Conservation (phyloP, 2,113 vertebrate genomes). For the Ibidorhyncha struthersii region DNA sequence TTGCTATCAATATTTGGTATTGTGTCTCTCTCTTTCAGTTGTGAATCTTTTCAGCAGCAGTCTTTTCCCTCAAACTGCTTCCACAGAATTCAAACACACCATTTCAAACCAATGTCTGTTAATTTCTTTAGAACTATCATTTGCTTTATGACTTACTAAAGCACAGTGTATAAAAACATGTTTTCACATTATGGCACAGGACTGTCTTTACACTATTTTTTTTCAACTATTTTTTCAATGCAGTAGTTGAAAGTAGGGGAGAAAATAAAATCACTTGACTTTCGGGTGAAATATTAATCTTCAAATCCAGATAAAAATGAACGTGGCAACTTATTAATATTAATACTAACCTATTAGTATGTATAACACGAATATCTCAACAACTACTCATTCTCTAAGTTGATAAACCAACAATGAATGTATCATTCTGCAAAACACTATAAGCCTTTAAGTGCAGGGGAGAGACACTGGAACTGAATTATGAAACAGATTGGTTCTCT, state of each 20-base stretch:
- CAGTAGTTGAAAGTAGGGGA: background rate
- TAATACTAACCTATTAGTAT: constrained; percentile 42
- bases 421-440: constrained; percentile 52
- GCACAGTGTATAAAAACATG: background rate
- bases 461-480: constrained; percentile 41
- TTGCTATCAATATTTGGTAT: background rate
- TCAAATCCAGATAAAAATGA: constrained; percentile 43
- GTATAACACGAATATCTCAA: constrained; percentile 33
- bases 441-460: constrained; percentile 40
- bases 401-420: constrained; percentile 43
- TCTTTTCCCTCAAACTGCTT: background rate
- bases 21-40: background rate
- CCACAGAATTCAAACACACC: background rate
- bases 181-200: background rate
- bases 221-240: background rate
- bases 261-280: background rate
- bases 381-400: constrained; percentile 58
- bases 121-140: background rate
- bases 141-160: background rate
- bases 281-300: background rate
- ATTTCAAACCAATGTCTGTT: background rate
- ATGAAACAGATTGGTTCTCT: constrained; percentile 32
- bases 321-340: constrained; percentile 12
- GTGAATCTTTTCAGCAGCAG: background rate
- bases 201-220: background rate